Evolutionary conservation across 2,113 vertebrate species (phyloP), one percentile per base, ranked within the genome.

Genomic region (Cranoglanis bouderius): DNA sequence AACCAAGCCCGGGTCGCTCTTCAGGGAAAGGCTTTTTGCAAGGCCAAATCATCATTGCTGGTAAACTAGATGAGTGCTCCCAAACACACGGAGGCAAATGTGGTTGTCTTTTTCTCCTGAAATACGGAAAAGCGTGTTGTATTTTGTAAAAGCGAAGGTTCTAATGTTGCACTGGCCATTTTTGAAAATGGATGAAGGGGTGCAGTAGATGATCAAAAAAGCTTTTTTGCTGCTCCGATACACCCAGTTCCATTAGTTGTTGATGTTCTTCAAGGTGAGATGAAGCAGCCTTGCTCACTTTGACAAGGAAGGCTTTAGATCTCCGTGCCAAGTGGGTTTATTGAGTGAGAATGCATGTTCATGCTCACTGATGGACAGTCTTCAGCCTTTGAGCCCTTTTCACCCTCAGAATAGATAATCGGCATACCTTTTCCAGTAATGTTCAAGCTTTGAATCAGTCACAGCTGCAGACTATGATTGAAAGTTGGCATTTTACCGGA

Each of bases 11-110:
- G 38, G 78, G 72, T 29, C 49, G 2, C 72, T 78, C 84, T 85
- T 46, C 38, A 35, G 63, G 63, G 80, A 91, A 80, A 32, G 72
- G 82, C 88, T 90, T 70, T 87, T 63, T 85, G 72, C 86, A 59
- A 89, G 92, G 93, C 93, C 94, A 94, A 93, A 95, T 94, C 94
- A 94, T 95, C 94, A 93, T 90, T 86, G 91, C 91, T 94, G 93
- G 93, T 95, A 93, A 93, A 91, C 38, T 81, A 61, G 57, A 40
- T n/a, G n/a, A 38, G 85, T 46, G 80, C 53, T 61, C 80, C 51
- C 24, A 85, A 85, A 72, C 82, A 43, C 55, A 59, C 26, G 55
- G 35, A 61, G 35, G 55, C 1, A 8, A 29, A 83, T 3, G 24
- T 61, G 55, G 55, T 43, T 19, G 1, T 40, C 6, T 40, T 26